Conservation (phyloP, 2,113 vertebrate genomes). For the Pipra filicauda region DNA sequence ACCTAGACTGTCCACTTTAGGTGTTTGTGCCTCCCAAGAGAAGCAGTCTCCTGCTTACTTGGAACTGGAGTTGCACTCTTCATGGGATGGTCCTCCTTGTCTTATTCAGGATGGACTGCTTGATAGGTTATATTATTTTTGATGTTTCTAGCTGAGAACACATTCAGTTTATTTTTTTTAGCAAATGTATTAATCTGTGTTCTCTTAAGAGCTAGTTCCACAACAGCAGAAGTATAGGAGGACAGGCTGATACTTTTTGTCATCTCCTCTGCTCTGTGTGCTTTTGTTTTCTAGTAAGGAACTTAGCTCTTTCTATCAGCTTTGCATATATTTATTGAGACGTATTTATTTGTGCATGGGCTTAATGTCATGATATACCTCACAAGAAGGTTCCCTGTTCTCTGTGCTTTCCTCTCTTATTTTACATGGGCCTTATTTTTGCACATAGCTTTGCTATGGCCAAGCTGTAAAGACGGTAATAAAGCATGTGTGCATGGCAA, state of each 20-base stretch:
- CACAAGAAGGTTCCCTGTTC: background rate
- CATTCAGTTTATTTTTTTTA: background rate
- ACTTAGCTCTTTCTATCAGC: background rate
- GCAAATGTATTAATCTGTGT: background rate
- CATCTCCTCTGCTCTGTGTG: background rate
- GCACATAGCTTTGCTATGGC: conserved; percentile 1
- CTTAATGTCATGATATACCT: background rate
- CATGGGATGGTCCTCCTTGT: background rate
- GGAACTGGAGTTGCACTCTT: background rate
- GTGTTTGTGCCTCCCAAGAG: background rate
- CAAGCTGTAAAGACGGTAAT: background rate
- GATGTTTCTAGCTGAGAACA: background rate
- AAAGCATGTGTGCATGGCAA: background rate
- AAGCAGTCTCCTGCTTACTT: background rate
- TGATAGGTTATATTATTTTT: background rate
- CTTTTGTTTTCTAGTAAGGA: background rate
- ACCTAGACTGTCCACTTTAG: background rate
- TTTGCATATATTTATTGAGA: background rate
- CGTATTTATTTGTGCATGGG: background rate
- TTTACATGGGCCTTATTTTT: background rate
- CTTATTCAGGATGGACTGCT: background rate
- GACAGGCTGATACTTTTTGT: background rate
- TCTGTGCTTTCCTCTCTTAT: background rate
- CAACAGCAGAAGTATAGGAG: background rate
- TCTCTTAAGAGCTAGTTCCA: background rate